Evolutionary conservation across 92 coral and sea anemone species (phyloP).

Genomic region (Bergia sp.): DNA sequence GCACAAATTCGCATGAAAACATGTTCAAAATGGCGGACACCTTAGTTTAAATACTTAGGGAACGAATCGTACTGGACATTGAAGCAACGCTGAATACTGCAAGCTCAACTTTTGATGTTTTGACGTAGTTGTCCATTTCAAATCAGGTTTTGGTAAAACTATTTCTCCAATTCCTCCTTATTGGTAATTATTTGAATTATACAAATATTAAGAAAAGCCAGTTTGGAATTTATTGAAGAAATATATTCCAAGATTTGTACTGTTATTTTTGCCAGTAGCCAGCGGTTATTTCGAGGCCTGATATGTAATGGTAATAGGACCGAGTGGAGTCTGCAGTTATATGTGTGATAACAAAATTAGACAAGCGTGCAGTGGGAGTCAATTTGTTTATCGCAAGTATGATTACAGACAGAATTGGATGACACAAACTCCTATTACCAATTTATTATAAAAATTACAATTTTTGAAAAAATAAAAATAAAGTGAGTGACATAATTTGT

Average conservation of each 20-base stretch:
- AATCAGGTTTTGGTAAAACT: neutral
- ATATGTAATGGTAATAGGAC: neutral
- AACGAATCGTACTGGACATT: neutral
- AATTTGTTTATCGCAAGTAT: neutral
- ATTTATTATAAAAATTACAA: too few species aligned
- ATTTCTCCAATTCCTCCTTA: neutral
- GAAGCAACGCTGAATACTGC: neutral
- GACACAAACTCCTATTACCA: too few species aligned
- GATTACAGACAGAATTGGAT: too few species aligned
- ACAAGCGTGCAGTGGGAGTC: neutral
- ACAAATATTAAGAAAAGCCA: neutral
- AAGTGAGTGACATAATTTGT: neutral
- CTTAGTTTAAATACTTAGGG: neutral
- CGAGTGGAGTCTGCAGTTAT: neutral
- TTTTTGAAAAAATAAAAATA: too few species aligned
- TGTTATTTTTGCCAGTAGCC: neutral
- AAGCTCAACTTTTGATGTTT: neutral
- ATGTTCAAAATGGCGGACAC: neutral
- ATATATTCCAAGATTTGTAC: neutral
- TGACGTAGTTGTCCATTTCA: neutral
- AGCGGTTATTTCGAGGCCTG: neutral
- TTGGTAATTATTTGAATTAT: neutral
- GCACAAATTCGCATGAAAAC: neutral
- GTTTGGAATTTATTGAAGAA: neutral
- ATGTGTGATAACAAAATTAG: neutral